Conservation (phyloP, 2,888 invertebrate genomes). For the Ophion ventricosus region DNA sequence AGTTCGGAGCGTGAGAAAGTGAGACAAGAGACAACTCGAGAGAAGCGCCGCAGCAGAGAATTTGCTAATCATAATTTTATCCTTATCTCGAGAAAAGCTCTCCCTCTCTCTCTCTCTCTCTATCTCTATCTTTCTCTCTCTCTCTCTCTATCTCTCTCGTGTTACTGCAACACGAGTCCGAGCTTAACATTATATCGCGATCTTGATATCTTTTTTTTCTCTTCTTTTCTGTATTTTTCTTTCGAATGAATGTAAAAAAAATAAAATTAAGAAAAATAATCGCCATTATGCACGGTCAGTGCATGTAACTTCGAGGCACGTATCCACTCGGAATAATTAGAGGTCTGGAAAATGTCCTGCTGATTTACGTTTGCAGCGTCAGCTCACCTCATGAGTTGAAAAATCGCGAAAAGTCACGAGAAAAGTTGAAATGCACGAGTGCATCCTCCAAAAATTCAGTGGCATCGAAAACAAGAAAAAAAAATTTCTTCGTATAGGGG, state of each 20-base stretch:
- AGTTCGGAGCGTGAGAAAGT: slow-evolving; percentile 37
- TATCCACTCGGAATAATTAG: not conserved
- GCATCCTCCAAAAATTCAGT: not conserved
- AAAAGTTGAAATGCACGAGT: not conserved
- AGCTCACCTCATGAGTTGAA: not conserved
- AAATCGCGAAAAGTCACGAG: not conserved
- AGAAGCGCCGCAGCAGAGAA: slow-evolving; percentile 27
- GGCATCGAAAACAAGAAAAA: too few species aligned
- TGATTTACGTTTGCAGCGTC: not conserved
- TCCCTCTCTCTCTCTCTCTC: not conserved
- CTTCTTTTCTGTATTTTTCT: not conserved
- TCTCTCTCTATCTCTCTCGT: not conserved
- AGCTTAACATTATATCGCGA: slow-evolving; percentile 19
- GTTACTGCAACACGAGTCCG: slow-evolving; percentile 13
- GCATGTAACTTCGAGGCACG: not conserved
- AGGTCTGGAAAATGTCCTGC: not conserved
- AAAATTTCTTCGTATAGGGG: too few species aligned
- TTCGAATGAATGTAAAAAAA: not conserved
- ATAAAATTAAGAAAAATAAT: not conserved
- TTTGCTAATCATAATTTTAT: slow-evolving; percentile 55
- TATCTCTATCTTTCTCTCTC: too few species aligned
- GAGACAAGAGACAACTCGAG: slow-evolving; percentile 17
- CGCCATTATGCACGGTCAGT: not conserved
- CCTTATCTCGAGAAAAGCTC: slow-evolving; percentile 49
- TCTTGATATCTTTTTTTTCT: slow-evolving; percentile 31